Base-by-base conservation (phyloP, 2,113 vertebrate genomes). In the Meriones unguiculatus region DNA sequence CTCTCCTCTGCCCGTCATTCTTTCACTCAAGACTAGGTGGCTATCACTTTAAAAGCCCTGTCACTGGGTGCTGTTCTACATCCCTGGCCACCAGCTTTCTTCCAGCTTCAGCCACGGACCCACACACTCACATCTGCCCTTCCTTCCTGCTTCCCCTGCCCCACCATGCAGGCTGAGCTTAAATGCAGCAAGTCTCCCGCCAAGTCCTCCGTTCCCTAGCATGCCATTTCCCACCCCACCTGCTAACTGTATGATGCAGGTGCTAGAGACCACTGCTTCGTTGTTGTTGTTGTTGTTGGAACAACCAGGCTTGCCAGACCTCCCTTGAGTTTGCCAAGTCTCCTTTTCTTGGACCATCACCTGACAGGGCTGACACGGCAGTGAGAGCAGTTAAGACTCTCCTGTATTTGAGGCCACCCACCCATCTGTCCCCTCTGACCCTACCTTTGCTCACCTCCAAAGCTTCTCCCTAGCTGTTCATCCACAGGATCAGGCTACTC, bases 91-190 rank as follows among this genome's bases (percentile, higher is more conserved):
- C 11, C 2, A 7, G 41, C 35, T 75, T 57, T 67, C 4, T 72
- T 38, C 20, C 14, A 62, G 20, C 69, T 9, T 62, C 32, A 20
- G 64, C 25, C 12, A 10, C 28, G 76, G 78, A 24, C 41, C 46
- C 25, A 24, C 0, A 5, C 6, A 10, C 46, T 67, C 70, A 17
- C 67, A 46, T 54, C 75, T 12, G 85, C 24, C 22, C 17, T 62
- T 75, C 78, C 38, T n/a, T 70, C 38, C 84, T 28, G 22, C 64
- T 35, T 13, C 3, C 35, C 85, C 35, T 3, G 15, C 35, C 32
- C 7, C 9, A 4, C 2, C 4, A 38, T 0, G 24, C 5, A 57
- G 15, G 24, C 13, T 3, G 1, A 64, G 41, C 13, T 46, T 64
- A 52, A 35, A 76, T 22, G 6, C 24, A 32, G 67, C 3, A 5